phyloP scores from a whole-genome alignment of 2,888 invertebrate species.

The Troides helena region DNA sequence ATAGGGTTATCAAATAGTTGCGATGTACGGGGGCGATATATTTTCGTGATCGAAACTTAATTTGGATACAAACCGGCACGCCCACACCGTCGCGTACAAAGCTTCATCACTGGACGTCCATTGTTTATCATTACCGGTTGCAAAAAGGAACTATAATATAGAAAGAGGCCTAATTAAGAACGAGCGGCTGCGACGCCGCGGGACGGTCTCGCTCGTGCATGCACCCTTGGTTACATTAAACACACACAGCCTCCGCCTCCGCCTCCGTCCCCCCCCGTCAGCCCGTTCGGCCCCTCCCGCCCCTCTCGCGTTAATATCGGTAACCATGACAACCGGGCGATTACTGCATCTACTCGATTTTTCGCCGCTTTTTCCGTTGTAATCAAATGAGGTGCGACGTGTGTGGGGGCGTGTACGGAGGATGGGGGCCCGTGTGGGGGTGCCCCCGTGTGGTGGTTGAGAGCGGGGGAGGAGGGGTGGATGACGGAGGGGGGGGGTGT shows the following conservation, averaged over 20 bases:
- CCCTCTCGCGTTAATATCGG: constrained; percentile 64
- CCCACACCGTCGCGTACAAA: too few relatives aligned
- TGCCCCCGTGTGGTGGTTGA: constrained; percentile 62
- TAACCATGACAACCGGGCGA: constrained; percentile 73
- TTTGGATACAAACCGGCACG: too few relatives aligned
- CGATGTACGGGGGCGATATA: too few relatives aligned
- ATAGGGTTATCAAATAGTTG: too few relatives aligned
- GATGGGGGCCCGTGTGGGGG: constrained; percentile 43
- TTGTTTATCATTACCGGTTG: constrained; percentile 21
- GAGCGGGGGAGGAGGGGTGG: constrained; percentile 33
- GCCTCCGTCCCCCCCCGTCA: constrained; percentile 35
- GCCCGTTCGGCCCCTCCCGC: constrained; percentile 20
- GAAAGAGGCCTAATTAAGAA: constrained; percentile 25
- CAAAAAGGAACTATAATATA: constrained; percentile 17
- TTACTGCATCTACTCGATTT: constrained; percentile 80
- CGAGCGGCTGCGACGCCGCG: constrained; percentile 5
- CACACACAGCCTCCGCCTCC: not conserved
- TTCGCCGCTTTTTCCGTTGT: constrained; percentile 80
- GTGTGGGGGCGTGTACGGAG: constrained; percentile 57
- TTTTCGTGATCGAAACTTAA: too few relatives aligned
- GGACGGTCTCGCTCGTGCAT: constrained; percentile 23
- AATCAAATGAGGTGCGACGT: constrained; percentile 78
- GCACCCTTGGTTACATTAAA: constrained; percentile 32
- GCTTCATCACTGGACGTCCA: not conserved
- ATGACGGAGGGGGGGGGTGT: constrained; percentile 45